Evolutionary conservation across 92 coral and sea anemone genomes (phyloP), one percentile per base, ranked within the genome.

Genomic region (Pocillopora grandis): DNA sequence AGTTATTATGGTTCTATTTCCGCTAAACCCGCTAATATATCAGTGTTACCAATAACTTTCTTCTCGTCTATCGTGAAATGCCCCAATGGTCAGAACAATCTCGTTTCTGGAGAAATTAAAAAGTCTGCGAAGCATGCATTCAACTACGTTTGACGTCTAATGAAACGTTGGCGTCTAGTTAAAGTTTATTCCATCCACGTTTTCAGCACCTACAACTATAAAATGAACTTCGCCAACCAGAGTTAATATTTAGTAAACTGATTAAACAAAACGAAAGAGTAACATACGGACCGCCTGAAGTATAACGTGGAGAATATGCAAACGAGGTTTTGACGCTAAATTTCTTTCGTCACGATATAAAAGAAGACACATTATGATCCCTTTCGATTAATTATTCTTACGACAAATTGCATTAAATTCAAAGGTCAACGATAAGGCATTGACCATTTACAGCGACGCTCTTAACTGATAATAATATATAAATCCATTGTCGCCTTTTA

Each of bases 401-500:
- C n/a, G 17, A n/a, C 4, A 12, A 20, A 72, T 19, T 49, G 21
- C 55, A 27, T 7, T 31, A 27, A 19, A 27, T 10, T 27, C 1
- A 37, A 19, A 35, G 68, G 67, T 8, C 36, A 76, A 59, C 27
- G 11, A 76, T 21, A 16, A 27, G 14, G 55, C 56, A 21, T 64
- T 14, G 16, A 55, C 20, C 75, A 16, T 66, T 7, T 10, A 9
- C 18, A 67, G 23, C 35, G 33, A 68, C 37, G 76, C 75, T 55
- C 57, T 7, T 58, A 78, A 78, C 66, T 79, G 57, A 66, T 10
- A 65, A 23, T 17, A 19, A 60, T 58, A 81, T 60, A 70, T 61
- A 71, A 81, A 71, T 37, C 70, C 61, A 71, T 58, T 36, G 72
- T 71, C 64, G 67, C 20, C 49, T 21, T 59, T 10, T 81, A 71